phyloP scores from a whole-genome alignment of 2,888 invertebrate genomes.

The Agrenia bidenticulata region DNA sequence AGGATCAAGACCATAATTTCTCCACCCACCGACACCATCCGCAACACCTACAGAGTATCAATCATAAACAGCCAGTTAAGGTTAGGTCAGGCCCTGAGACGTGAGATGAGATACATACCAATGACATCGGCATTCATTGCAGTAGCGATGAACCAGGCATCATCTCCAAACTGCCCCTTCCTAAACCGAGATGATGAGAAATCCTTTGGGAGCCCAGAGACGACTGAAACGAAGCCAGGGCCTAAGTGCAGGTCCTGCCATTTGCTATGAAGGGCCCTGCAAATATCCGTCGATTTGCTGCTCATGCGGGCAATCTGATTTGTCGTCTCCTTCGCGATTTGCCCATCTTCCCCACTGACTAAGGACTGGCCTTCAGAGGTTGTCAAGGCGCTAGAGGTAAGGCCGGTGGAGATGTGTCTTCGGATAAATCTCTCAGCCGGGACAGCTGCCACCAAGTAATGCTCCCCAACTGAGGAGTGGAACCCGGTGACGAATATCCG shows the following conservation, averaged over 20 bases:
- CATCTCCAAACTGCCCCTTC: constrained; percentile 94
- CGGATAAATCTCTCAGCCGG: constrained; percentile 20
- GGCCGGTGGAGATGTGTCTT: constrained; percentile 10
- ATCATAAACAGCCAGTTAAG: too few species aligned
- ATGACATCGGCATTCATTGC: constrained; percentile 84
- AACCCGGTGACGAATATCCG: constrained; percentile 47
- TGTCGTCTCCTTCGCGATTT: constrained; percentile 29
- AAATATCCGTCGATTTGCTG: constrained; percentile 37
- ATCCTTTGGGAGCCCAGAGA: constrained; percentile 92
- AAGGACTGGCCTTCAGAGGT: constrained; percentile 25
- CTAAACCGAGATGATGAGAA: constrained; percentile 73
- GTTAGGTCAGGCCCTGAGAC: not conserved
- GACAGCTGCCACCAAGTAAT: constrained; percentile 37
- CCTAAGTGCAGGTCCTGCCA: constrained; percentile 49
- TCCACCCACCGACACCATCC: constrained; percentile 98
- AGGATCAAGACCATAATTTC: constrained; percentile 95
- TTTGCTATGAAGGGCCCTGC: constrained; percentile 42
- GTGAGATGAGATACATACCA: constrained; percentile 62
- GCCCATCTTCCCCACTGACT: constrained; percentile 30
- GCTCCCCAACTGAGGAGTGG: constrained; percentile 39
- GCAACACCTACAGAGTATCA: constrained; percentile 77
- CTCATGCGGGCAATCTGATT: constrained; percentile 25
- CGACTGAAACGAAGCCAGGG: constrained; percentile 63
- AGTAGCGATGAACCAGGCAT: constrained; percentile 87
- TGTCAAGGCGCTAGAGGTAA: not conserved